Base-by-base conservation (phyloP, 2,113 vertebrate species). In the Setophaga coronata region DNA sequence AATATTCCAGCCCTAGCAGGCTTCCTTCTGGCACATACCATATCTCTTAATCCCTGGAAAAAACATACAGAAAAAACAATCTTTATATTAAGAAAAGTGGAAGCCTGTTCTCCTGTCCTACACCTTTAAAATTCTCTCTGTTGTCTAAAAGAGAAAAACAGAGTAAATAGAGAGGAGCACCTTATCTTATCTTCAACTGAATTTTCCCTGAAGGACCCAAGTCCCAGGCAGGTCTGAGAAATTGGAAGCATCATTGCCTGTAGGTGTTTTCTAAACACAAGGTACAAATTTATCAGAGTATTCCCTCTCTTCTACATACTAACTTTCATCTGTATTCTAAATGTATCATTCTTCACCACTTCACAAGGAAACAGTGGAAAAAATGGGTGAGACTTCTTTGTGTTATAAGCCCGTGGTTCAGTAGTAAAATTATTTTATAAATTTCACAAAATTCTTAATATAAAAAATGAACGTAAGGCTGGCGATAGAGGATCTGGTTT, bases 241-340 rank as follows among this genome's bases (percentile, higher is more conserved):
- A 82, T 56, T 51, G 72, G 62, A 95, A 95, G 77, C 71, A 69
- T 62, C 17, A 1, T 54, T 83, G 95, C 93, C 94, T 67, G 47
- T 78, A 81, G 94, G 69, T 93, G 80, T 95, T 92, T 96, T 91
- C 90, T 86, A 74, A 90, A 93, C 72, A 81, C 43, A 78, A 83
- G 69, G 77, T 90, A 93, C 65, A 79, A 84, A 83, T 82, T 87
- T 93, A 93, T 96, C 93, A 79, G 76, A 72, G 33, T 48, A 90
- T 87, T 95, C 42, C 51, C 60, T 82, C 90, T 95, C 61, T 79
- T 92, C 57, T 84, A 38, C 89, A 45, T 92, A 70, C 65, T 91
- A 86, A 24, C 87, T 95, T 93, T 96, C 66, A 94, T 93, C 85
- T 94, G 92, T 89, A 76, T 96, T 95, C 72, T 81, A 89, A 87